Evolutionary conservation across 2,888 invertebrate genomes (phyloP).

Genomic region (Drosophila eohydei): DNA sequence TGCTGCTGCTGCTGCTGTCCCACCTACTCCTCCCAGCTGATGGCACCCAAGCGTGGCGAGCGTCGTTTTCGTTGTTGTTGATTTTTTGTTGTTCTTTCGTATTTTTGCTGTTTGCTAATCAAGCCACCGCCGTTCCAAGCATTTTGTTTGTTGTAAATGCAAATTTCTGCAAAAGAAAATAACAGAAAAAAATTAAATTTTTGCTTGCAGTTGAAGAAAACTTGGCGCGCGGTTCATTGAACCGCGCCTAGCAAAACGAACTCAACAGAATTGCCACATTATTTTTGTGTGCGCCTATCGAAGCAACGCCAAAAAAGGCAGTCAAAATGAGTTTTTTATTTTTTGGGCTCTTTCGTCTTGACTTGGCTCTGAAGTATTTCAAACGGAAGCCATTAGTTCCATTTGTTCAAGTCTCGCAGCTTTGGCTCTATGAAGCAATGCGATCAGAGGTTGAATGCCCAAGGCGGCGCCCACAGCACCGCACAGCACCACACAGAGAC

Average conservation of each 20-base stretch:
- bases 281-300: slow-evolving; percentile 24
- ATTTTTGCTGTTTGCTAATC: slow-evolving; percentile 68
- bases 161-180: slow-evolving; percentile 76
- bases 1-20: slow-evolving; percentile 3
- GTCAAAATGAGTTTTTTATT: slow-evolving; percentile 40
- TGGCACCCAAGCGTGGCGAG: slow-evolving; percentile 54
- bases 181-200: slow-evolving; percentile 14
- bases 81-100: slow-evolving; percentile 41
- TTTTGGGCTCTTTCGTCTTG: slow-evolving; percentile 16
- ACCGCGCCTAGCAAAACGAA: slow-evolving; percentile 40
- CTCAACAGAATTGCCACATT: slow-evolving; percentile 65
- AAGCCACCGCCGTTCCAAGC: slow-evolving; percentile 50
- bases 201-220: slow-evolving; percentile 40
- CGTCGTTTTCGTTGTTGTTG: slow-evolving; percentile 12
- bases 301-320: slow-evolving; percentile 37
- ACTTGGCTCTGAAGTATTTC: slow-evolving; percentile 60
- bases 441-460: slow-evolving; percentile 1
- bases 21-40: slow-evolving; percentile 33
- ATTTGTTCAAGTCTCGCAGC: slow-evolving; percentile 40
- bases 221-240: slow-evolving; percentile 55
- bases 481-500: neutral
- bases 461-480: slow-evolving; percentile 1
- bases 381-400: slow-evolving; percentile 77
- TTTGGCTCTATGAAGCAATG: slow-evolving; percentile 30
- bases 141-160: slow-evolving; percentile 72